Conservation (phyloP, 2,113 vertebrate genomes). For the Caranx melampygus region DNA sequence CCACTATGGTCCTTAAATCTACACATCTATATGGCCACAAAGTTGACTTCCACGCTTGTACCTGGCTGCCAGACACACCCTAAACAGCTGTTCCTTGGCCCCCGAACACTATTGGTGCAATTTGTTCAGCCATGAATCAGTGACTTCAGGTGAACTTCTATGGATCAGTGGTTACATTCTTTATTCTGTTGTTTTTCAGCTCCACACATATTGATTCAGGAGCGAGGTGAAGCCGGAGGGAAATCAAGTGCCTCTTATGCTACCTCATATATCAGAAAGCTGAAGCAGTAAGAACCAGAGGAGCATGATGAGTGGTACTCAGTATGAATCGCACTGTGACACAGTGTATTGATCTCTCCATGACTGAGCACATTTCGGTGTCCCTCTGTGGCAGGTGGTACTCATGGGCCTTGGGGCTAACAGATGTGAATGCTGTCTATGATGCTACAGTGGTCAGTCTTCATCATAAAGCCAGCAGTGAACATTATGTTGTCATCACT, state of each 20-base stretch:
- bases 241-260: conserved; percentile 64
- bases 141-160: conserved; percentile 11
- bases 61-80: background rate
- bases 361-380: conserved; percentile 57
- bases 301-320: conserved; percentile 50
- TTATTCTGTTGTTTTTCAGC: conserved; percentile 48
- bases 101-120: conserved; percentile 3
- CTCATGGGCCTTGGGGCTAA: conserved; percentile 2
- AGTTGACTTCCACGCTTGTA: conserved; percentile 23
- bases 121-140: conserved; percentile 42
- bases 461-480: conserved; percentile 41
- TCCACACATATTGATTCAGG: conserved; percentile 53
- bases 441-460: conserved; percentile 18
- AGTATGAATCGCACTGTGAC: conserved; percentile 43
- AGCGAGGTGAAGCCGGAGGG: conserved; percentile 43
- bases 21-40: background rate
- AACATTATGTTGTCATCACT: conserved; percentile 29
- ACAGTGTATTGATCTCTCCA: conserved; percentile 52
- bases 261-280: conserved; percentile 51
- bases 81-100: conserved; percentile 1
- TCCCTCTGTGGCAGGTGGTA: conserved; percentile 28
- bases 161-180: conserved; percentile 29
- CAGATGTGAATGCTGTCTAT: background rate
- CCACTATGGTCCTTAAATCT: background rate
- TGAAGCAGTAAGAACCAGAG: conserved; percentile 37